A percentile compares a stretch with the other conserved stretches of the same genome.
Conservation (phyloP, 2,888 invertebrate species). For the Himalopsyche kuldschensis region DNA sequence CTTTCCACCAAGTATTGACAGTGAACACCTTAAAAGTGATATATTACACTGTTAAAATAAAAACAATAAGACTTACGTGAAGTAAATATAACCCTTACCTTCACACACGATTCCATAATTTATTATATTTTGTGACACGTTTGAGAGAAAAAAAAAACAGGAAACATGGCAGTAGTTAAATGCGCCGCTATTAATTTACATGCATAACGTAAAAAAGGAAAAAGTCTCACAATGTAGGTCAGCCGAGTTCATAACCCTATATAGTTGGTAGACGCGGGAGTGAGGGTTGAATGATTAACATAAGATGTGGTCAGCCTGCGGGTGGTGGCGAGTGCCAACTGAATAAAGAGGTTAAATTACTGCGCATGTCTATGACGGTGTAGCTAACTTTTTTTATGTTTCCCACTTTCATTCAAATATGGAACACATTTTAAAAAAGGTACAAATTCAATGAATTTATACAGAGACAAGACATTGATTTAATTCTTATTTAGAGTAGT, state of each 20-base stretch:
- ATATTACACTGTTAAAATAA: too few species aligned
- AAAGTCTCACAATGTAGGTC: constrained; percentile 20
- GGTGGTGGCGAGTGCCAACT: background rate
- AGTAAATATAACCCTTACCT: background rate
- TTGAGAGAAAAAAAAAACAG: background rate
- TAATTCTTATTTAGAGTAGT: too few species aligned
- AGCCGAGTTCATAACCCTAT: constrained; percentile 30
- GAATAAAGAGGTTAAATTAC: background rate
- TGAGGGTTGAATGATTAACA: background rate
- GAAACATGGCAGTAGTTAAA: background rate
- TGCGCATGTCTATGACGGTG: background rate
- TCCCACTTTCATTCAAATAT: background rate
- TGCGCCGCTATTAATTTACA: constrained; percentile 21
- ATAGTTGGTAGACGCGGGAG: background rate
- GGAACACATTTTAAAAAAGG: background rate
- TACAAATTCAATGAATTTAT: too few species aligned
- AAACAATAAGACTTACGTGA: too few species aligned
- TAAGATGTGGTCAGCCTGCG: background rate
- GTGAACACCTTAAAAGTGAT: too few species aligned
- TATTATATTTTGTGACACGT: background rate
- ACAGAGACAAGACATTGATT: too few species aligned
- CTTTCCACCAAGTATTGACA: too few species aligned
- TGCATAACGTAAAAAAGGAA: constrained; percentile 10
- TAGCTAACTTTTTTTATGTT: background rate
- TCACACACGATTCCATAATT: background rate